These are phyloP conservation scores for Lithodes maja DNA, from an alignment of 2,888 invertebrate genomes.

Conservation along the genomic window DNA sequence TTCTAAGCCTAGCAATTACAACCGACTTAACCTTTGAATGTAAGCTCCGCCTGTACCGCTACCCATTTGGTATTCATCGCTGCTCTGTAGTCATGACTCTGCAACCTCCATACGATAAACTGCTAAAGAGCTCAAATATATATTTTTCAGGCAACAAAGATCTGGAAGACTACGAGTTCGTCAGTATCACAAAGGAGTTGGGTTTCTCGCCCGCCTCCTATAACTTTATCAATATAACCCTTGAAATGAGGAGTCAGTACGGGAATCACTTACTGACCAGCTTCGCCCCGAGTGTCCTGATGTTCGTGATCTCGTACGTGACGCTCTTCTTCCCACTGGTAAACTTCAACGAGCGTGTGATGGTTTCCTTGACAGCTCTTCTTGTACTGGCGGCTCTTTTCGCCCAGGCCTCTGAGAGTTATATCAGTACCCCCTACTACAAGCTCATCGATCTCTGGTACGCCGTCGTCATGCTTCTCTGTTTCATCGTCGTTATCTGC, in stretches of 20 bases:
- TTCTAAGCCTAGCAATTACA: neutral
- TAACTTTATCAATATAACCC: neutral
- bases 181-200: neutral
- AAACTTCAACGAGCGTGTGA: constrained; percentile 35
- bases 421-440: constrained; percentile 43
- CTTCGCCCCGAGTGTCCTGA: constrained; percentile 39
- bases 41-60: neutral
- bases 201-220: too few relatives aligned
- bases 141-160: neutral
- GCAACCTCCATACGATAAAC: neutral
- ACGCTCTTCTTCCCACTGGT: constrained; percentile 39
- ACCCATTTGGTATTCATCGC: neutral
- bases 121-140: neutral
- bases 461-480: constrained; percentile 24
- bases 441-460: constrained; percentile 53
- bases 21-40: neutral
- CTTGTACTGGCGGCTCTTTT: constrained; percentile 46
- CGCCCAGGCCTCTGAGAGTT: constrained; percentile 32
- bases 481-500: constrained; percentile 34
- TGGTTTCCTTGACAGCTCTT: constrained; percentile 48
- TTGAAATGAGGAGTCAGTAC: constrained; percentile 23
- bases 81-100: neutral
- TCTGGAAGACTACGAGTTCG: neutral
- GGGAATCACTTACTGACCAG: constrained; percentile 40
- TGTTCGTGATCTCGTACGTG: constrained; percentile 30